These are phyloP conservation scores for Epinephelus malabaricus DNA, from an alignment of 2,797 vertebrate genomes.

Conservation along the genomic window DNA sequence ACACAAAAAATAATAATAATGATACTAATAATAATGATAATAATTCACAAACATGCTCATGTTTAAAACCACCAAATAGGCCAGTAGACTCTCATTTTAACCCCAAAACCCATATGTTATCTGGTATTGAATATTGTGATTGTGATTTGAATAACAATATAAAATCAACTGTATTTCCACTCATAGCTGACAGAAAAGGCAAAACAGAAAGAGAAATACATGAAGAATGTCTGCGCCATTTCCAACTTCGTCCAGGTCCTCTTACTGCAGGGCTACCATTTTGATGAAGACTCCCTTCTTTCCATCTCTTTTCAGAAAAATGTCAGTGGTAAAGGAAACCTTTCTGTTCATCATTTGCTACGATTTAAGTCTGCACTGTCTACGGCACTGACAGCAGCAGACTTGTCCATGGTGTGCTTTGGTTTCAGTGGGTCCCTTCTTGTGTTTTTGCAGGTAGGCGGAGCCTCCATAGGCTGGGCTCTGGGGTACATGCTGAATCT, in stretches of 20 bases:
- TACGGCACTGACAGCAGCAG: background rate
- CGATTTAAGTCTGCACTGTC: background rate
- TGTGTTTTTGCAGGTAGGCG: slow-evolving; percentile 85
- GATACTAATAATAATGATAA: background rate
- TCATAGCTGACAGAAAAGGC: slow-evolving; percentile 83
- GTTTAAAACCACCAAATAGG: background rate
- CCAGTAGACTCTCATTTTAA: background rate
- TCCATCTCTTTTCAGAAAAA: slow-evolving; percentile 88
- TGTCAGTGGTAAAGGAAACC: slow-evolving; percentile 70
- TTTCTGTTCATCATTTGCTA: background rate
- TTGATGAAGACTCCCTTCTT: slow-evolving; percentile 82
- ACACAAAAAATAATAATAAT: background rate
- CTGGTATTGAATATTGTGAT: background rate
- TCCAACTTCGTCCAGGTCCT: slow-evolving; percentile 86
- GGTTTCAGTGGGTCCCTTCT: background rate
- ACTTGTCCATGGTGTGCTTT: background rate
- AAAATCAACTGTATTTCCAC: background rate
- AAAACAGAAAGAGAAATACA: slow-evolving; percentile 22
- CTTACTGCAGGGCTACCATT: slow-evolving; percentile 84
- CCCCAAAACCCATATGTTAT: background rate
- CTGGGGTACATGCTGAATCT: slow-evolving; percentile 92
- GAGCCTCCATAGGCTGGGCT: slow-evolving; percentile 91
- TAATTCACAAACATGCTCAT: background rate
- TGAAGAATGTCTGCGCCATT: slow-evolving; percentile 85
- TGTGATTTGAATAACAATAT: background rate